Conservation (phyloP, 2,797 vertebrate species). For the Onychomys leucogaster region DNA sequence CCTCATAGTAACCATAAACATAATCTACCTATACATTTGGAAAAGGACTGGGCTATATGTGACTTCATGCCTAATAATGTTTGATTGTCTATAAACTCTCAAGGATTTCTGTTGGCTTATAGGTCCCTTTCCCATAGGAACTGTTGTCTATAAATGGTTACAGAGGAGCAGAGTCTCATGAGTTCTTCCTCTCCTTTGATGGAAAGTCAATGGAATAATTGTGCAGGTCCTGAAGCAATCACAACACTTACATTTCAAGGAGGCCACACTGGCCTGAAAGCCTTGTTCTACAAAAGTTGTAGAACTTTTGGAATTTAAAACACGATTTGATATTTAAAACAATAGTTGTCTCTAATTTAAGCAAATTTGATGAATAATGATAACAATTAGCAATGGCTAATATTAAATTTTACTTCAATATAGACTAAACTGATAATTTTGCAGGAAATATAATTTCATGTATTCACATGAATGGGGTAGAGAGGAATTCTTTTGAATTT, state of each 20-base stretch:
- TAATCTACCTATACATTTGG: not conserved
- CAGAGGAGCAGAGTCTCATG: not conserved
- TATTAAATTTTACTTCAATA: not conserved
- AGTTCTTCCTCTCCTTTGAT: not conserved
- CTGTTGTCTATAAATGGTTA: not conserved
- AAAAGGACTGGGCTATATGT: too few species aligned
- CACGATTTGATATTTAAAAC: not conserved
- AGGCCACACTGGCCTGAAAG: not conserved
- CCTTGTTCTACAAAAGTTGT: not conserved
- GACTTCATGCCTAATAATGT: not conserved
- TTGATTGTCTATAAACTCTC: not conserved
- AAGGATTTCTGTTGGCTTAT: not conserved
- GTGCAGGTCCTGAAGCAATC: not conserved
- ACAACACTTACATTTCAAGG: not conserved
- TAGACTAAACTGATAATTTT: not conserved
- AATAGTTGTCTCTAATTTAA: not conserved
- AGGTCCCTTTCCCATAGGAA: not conserved
- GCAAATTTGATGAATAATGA: not conserved
- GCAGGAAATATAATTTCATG: not conserved
- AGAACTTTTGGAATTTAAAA: not conserved
- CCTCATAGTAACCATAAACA: too few species aligned
- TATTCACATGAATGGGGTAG: not conserved
- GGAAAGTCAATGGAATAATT: not conserved
- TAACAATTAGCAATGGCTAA: not conserved
- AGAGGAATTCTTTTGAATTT: not conserved